A percentile compares a stretch with the other conserved stretches of the same genome.
Evolutionary conservation across 2,113 vertebrate species (phyloP).

Genomic region (Dicerorhinus sumatrensis): DNA sequence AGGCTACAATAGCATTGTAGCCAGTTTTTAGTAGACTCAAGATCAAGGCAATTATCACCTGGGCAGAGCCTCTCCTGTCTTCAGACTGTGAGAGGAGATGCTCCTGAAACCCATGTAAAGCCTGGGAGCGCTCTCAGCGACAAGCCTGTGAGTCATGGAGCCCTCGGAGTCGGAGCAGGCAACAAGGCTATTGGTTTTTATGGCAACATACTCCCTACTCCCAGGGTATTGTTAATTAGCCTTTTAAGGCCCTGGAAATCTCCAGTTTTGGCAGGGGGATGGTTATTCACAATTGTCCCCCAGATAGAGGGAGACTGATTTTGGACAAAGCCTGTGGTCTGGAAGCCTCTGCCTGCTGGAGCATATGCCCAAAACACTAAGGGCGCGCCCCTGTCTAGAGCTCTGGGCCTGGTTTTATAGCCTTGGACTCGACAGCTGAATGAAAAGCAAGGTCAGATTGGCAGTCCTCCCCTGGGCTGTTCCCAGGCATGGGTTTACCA

Average conservation of each 20-base stretch:
- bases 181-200: constrained; percentile 1
- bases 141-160: not conserved
- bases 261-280: not conserved
- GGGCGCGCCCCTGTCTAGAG: not conserved
- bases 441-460: not conserved
- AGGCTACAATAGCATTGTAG: not conserved
- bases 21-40: constrained; percentile 39
- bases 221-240: constrained; percentile 39
- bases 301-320: constrained; percentile 2
- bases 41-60: constrained; percentile 64
- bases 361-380: not conserved
- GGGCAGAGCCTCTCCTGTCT: not conserved
- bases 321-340: constrained; percentile 49
- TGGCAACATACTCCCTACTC: not conserved
- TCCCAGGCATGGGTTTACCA: not conserved
- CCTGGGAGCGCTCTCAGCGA: constrained; percentile 6
- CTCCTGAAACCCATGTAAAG: constrained; percentile 56
- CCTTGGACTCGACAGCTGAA: not conserved
- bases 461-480: not conserved
- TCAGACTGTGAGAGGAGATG: not conserved
- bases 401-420: not conserved
- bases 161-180: not conserved
- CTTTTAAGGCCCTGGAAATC: constrained; percentile 32
- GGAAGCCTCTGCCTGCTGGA: constrained; percentile 5
- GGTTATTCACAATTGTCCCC: constrained; percentile 60